Percentiles rank a stretch among this genome's conserved stretches.
Conservation (phyloP, 2,888 invertebrate genomes). For the Mylabris sibirica region DNA sequence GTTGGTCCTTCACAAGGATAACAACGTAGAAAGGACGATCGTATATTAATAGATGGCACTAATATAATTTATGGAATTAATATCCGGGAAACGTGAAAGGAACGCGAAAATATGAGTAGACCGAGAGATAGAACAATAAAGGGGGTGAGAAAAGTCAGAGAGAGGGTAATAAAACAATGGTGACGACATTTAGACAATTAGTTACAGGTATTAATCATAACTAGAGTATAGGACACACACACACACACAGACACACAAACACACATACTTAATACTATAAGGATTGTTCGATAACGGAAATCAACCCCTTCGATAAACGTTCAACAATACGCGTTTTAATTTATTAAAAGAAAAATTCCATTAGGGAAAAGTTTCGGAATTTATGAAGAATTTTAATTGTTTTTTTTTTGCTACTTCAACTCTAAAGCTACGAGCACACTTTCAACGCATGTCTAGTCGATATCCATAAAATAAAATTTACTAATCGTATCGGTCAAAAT, state of each 20-base stretch:
- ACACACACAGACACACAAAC: too few relatives aligned
- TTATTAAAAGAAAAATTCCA: not conserved
- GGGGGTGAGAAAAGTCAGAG: constrained; percentile 42
- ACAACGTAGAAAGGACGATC: constrained; percentile 41
- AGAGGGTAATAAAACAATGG: constrained; percentile 23
- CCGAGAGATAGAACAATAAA: constrained; percentile 7
- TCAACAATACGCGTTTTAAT: not conserved
- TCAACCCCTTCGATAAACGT: not conserved
- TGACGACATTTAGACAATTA: constrained; percentile 46
- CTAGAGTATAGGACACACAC: constrained; percentile 17
- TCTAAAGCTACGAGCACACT: not conserved
- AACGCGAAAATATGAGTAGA: constrained; percentile 31
- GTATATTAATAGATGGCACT: constrained; percentile 36
- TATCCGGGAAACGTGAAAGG: constrained; percentile 48
- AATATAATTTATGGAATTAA: constrained; percentile 58
- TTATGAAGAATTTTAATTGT: not conserved
- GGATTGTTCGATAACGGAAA: constrained; percentile 19
- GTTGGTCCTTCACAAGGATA: constrained; percentile 28
- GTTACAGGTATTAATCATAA: constrained; percentile 50
- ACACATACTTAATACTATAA: constrained; percentile 20
- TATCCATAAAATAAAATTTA: too few relatives aligned
- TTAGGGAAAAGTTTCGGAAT: not conserved
- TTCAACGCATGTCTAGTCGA: not conserved
- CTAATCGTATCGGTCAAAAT: too few relatives aligned
- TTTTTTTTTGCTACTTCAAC: not conserved